Evolutionary conservation across 2,113 vertebrate species (phyloP).

Genomic region (sheep (Ovis aries)): DNA sequence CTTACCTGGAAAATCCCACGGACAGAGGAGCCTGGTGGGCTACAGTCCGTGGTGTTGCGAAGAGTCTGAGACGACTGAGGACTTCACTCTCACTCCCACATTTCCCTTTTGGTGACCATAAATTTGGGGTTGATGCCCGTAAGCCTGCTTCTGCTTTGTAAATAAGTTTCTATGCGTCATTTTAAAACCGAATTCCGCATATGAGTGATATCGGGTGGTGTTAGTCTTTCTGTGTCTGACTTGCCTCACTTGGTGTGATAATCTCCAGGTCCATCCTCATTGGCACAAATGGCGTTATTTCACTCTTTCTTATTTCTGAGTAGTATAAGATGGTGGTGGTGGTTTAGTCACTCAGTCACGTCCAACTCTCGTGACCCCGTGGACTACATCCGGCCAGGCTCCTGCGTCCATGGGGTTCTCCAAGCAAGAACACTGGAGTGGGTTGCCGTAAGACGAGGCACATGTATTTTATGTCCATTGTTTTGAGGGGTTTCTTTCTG

Average conservation of each 20-base stretch:
- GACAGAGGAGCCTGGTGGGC: background rate
- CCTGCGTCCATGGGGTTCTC: background rate
- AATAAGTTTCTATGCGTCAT: background rate
- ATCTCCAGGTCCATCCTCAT: background rate
- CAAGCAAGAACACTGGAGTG: background rate
- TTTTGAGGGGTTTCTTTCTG: background rate
- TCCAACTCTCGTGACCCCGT: fast-evolving
- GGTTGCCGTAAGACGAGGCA: background rate
- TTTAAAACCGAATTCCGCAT: background rate
- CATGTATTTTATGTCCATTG: background rate
- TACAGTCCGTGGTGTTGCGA: background rate
- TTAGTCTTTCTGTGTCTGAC: background rate
- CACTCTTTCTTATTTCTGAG: background rate
- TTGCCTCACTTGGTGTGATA: background rate
- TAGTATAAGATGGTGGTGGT: background rate
- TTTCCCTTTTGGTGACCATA: background rate
- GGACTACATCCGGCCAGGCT: background rate
- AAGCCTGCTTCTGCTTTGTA: background rate
- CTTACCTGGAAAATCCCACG: background rate
- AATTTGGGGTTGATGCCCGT: background rate
- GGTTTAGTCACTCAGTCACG: background rate
- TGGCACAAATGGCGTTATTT: fast-evolving
- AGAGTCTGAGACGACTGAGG: background rate
- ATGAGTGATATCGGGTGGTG: fast-evolving
- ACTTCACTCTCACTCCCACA: background rate